A percentile compares a stretch with the other conserved stretches of the same genome.
Conservation (phyloP, 2,888 invertebrate species). For the Pycnomerus fuliginosus region DNA sequence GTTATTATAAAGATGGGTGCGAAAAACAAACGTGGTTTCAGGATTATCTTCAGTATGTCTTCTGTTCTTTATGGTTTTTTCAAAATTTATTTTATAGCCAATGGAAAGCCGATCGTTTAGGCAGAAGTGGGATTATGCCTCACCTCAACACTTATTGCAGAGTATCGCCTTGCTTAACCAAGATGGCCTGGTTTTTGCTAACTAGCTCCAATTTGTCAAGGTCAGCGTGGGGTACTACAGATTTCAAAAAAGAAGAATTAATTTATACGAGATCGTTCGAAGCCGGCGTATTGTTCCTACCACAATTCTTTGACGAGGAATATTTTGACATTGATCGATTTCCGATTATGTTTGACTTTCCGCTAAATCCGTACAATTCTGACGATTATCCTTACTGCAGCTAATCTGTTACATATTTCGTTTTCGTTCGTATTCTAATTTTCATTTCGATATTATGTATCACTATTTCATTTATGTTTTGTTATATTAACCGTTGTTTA, state of each 20-base stretch:
- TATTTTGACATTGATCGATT: conserved; percentile 41
- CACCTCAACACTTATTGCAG: conserved; percentile 92
- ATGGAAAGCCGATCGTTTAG: conserved; percentile 74
- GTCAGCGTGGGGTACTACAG: conserved; percentile 90
- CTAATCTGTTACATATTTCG: too few species aligned
- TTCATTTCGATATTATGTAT: too few species aligned
- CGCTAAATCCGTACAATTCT: conserved; percentile 59
- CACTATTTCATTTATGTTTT: too few species aligned
- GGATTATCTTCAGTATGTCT: conserved; percentile 73
- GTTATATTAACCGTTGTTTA: too few species aligned
- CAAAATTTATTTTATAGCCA: conserved; percentile 60
- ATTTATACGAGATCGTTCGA: conserved; percentile 83
- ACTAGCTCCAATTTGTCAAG: conserved; percentile 96
- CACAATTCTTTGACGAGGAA: conserved; percentile 73
- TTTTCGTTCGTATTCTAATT: too few species aligned
- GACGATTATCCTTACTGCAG: conserved; percentile 67
- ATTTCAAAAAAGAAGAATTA: conserved; percentile 57
- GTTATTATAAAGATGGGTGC: conserved; percentile 70
- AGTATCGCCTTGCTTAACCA: conserved; percentile 63
- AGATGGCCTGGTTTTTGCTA: conserved; percentile 78
- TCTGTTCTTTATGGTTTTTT: too few species aligned
- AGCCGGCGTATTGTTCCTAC: conserved; percentile 85
- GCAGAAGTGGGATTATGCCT: conserved; percentile 82
- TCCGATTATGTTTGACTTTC: conserved; percentile 6
- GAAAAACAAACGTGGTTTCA: conserved; percentile 83